Conservation (phyloP, 2,888 invertebrate species). For the Nasonia oneida region DNA sequence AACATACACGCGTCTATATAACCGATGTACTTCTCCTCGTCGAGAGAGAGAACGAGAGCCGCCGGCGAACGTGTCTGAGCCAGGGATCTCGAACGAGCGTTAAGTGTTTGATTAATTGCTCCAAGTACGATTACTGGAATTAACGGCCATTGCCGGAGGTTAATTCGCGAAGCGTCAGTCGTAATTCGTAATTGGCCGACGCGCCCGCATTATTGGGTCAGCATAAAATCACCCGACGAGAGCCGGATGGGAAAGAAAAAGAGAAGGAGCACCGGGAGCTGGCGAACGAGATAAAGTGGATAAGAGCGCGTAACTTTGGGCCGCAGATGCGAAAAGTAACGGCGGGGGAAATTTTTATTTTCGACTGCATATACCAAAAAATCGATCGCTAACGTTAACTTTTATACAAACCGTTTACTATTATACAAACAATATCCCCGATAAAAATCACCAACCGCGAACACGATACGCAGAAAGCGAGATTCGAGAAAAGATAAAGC, state of each 20-base stretch:
- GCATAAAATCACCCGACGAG: conserved; percentile 65
- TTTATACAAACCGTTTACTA: too few relatives aligned
- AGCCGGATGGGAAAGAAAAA: neutral
- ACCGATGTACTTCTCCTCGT: neutral
- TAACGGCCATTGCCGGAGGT: conserved; percentile 75
- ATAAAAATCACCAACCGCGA: too few relatives aligned
- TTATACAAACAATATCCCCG: neutral
- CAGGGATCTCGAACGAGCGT: conserved; percentile 65
- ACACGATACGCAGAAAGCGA: neutral
- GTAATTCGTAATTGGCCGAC: conserved; percentile 68
- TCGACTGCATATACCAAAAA: neutral
- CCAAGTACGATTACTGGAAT: conserved; percentile 74
- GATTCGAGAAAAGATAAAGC: conserved; percentile 29
- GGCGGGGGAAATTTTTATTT: neutral
- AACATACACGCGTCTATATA: neutral
- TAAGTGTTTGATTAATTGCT: conserved; percentile 75
- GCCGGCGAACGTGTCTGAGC: conserved; percentile 19
- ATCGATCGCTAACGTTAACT: too few relatives aligned
- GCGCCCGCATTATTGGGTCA: conserved; percentile 73
- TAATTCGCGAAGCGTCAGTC: conserved; percentile 74
- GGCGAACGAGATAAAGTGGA: conserved; percentile 21
- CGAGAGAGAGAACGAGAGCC: conserved; percentile 30
- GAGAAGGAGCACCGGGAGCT: conserved; percentile 22
- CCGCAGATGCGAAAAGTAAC: neutral
- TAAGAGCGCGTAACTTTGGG: neutral